Conservation (phyloP, 2,797 vertebrate species). For the Rhabdophis nuchalis region DNA sequence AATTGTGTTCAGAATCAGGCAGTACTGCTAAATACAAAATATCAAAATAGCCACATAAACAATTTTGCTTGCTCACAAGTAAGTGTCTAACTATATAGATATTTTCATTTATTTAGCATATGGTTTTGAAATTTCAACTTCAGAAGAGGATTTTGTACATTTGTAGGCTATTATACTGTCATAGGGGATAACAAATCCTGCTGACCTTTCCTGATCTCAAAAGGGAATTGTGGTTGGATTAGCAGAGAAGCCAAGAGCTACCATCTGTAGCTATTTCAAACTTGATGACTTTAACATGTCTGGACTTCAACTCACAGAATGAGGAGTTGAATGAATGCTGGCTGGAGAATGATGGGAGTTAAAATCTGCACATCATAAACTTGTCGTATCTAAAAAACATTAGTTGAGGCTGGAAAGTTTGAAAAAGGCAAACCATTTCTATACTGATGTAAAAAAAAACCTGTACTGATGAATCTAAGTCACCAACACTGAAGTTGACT, state of each 20-base stretch:
- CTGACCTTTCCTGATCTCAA: neutral
- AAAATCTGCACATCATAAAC: neutral
- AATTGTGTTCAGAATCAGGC: neutral
- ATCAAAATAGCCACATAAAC: neutral
- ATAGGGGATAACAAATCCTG: neutral
- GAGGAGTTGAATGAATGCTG: neutral
- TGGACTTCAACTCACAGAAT: neutral
- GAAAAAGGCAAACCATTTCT: neutral
- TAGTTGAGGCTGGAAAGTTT: neutral
- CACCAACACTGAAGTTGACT: neutral
- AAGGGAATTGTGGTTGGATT: neutral
- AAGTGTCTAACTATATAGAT: neutral
- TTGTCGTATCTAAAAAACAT: neutral
- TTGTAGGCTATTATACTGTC: neutral
- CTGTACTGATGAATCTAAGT: neutral
- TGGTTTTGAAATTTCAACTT: neutral
- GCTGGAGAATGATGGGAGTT: neutral
- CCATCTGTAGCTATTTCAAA: neutral
- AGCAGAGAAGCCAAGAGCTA: neutral
- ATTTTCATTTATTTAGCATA: neutral
- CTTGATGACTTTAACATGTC: neutral
- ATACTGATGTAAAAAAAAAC: neutral
- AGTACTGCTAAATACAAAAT: neutral
- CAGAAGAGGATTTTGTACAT: neutral
- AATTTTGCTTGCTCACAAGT: neutral